Conservation (phyloP, 2,113 vertebrate genomes). For the Ardeotis arabs region DNA sequence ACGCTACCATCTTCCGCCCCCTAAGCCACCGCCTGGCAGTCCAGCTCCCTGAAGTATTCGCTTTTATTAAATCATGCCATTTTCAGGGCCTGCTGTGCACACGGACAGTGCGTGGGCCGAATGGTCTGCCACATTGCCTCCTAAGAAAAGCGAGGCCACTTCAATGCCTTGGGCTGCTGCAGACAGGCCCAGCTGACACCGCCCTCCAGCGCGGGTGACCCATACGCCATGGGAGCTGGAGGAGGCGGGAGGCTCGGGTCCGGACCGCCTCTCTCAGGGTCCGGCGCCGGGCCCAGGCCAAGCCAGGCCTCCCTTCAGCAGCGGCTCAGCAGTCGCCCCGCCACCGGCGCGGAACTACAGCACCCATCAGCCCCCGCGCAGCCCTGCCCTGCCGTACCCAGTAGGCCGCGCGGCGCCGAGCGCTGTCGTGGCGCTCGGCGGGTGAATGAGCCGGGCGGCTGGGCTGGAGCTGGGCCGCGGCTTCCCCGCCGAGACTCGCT, state of each 20-base stretch:
- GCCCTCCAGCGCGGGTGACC: fast-evolving
- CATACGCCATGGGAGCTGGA: too few species aligned
- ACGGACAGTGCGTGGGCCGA: too few species aligned
- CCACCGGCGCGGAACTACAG: background rate
- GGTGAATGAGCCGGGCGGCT: background rate
- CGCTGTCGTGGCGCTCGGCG: conserved; percentile 49
- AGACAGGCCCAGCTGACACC: background rate
- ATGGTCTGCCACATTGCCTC: fast-evolving
- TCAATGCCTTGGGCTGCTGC: background rate
- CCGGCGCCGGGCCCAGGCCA: too few species aligned
- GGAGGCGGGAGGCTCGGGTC: too few species aligned
- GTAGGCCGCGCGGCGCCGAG: background rate
- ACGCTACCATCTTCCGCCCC: background rate
- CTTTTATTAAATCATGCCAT: fast-evolving
- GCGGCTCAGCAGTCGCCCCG: too few species aligned
- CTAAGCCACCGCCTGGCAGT: fast-evolving
- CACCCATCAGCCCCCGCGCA: background rate
- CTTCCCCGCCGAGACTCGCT: background rate
- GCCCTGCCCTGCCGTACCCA: background rate
- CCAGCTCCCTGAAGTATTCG: fast-evolving
- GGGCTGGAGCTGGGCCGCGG: fast-evolving
- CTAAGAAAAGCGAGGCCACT: too few species aligned
- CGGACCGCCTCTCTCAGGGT: too few species aligned
- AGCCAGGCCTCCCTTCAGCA: too few species aligned
- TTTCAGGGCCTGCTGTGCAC: background rate